A percentile compares a stretch with the other conserved stretches of the same genome.
Conservation (phyloP, 2,888 invertebrate species). For the Aphidius colemani region DNA sequence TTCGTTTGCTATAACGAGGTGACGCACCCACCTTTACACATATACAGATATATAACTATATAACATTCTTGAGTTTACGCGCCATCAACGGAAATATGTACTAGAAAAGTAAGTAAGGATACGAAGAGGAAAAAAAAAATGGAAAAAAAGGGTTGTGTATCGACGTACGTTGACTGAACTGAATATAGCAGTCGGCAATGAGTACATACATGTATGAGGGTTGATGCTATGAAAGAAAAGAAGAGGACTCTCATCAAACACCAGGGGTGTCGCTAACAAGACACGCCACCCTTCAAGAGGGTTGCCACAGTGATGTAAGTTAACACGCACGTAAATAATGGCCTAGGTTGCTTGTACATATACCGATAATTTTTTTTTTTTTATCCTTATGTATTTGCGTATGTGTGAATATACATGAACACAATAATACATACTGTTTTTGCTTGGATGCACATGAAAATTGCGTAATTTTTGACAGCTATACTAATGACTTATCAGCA, state of each 20-base stretch:
- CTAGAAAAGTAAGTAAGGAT: constrained; percentile 29
- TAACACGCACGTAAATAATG: constrained; percentile 34
- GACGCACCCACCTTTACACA: constrained; percentile 31
- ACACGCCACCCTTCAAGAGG: constrained; percentile 52
- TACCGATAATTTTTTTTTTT: constrained; percentile 16
- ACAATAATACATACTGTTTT: too few species aligned
- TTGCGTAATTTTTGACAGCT: constrained; percentile 11
- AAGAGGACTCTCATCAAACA: constrained; percentile 56
- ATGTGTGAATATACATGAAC: constrained; percentile 27
- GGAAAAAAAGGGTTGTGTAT: constrained; percentile 23
- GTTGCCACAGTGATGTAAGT: constrained; percentile 31
- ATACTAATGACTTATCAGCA: constrained; percentile 58
- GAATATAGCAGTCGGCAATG: constrained; percentile 23
- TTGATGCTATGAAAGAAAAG: constrained; percentile 29
- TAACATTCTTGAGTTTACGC: constrained; percentile 39
- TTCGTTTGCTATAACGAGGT: constrained; percentile 42
- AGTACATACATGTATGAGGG: constrained; percentile 11
- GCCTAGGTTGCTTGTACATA: constrained; percentile 5
- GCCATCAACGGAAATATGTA: constrained; percentile 23
- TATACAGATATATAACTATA: constrained; percentile 23
- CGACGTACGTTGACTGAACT: constrained; percentile 24
- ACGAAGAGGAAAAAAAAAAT: constrained; percentile 18
- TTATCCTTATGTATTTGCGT: constrained; percentile 12
- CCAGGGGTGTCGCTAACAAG: constrained; percentile 60
- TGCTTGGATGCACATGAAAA: too few species aligned